Base-by-base conservation (phyloP, 2,797 vertebrate species). In the Cirrhinus mrigala region DNA sequence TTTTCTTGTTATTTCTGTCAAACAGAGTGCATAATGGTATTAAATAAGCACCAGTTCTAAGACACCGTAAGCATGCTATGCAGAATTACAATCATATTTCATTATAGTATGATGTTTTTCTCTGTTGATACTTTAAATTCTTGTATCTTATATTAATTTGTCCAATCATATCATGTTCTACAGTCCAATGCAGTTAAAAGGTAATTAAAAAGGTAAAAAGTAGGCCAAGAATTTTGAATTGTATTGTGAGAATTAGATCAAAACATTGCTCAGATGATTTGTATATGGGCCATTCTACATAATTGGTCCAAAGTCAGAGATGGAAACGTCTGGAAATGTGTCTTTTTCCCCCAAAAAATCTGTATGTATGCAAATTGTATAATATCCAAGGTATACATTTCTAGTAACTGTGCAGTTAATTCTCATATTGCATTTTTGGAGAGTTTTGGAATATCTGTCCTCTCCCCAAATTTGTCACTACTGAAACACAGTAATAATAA, bases 1-100 rank as follows among this genome's bases (percentile, higher is more conserved):
- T 50, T 79, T 69, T 40, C 48, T 69, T 54, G 12, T 56, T 81
- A 70, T 56, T 54, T 40, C 46, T 69, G 20, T n/a, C 46, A 50
- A 80, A 80, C 40, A 29, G 27, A 48, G 44, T 60, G 22, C 22
- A 60, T 27, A 62, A 78, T 46, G 76, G 15, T 78, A 40, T 58
- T 77, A 60, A 60, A 60, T 18, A 40, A 78, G 54, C 33, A 60
- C 22, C 12, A 78, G 54, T 24, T 56, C 6, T 76, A 6, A 76
- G 27, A 77, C 9, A 44, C 37, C 62, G 8, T 3, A 27, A 46
- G 56, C 20, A 78, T 16, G 40, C 22, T 27, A 77, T 58, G 37
- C 16, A 22, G 75, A n/a, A 46, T 40, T 44, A 60, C 75, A 78
- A 27, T 3, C n/a, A 2, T 24, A 16, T 58, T 44, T 44, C 27